phyloP scores from a whole-genome alignment of 2,113 vertebrate species.

The Menidia beryllina region DNA sequence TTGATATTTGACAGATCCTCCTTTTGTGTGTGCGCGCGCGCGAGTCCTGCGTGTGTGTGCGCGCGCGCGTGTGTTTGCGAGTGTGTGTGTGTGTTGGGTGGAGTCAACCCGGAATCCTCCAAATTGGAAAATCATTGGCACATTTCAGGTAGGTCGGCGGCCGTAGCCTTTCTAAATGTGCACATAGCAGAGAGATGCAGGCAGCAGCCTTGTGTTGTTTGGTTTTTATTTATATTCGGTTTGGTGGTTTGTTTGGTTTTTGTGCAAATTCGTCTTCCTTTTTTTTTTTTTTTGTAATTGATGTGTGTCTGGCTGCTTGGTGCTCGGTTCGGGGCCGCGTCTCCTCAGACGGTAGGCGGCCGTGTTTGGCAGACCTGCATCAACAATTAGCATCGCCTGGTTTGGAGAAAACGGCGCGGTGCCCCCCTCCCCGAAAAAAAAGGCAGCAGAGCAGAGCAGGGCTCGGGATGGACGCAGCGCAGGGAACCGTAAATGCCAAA shows the following conservation, averaged over 20 bases:
- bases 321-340: conserved; percentile 63
- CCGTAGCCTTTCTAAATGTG: conserved; percentile 44
- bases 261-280: neutral
- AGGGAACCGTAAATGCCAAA: conserved; percentile 32
- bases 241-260: neutral
- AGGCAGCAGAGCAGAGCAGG: conserved; percentile 3
- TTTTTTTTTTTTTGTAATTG: neutral
- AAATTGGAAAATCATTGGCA: conserved; percentile 74
- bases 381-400: conserved; percentile 41
- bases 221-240: neutral
- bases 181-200: conserved; percentile 8
- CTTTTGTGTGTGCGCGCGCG: conserved; percentile 18
- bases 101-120: conserved; percentile 77
- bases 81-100: conserved; percentile 74
- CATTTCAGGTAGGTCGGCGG: conserved; percentile 78
- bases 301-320: conserved; percentile 41
- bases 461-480: conserved; percentile 25
- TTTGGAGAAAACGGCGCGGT: conserved; percentile 13
- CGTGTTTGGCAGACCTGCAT: conserved; percentile 45
- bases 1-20: conserved; percentile 75
- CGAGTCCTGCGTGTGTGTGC: conserved; percentile 13
- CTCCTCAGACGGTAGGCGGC: conserved; percentile 35
- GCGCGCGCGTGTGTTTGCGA: neutral
- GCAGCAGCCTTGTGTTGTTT: neutral
- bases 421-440: too few relatives aligned